phyloP scores from a whole-genome alignment of 2,113 vertebrate species.

The Tonatia bakeri region DNA sequence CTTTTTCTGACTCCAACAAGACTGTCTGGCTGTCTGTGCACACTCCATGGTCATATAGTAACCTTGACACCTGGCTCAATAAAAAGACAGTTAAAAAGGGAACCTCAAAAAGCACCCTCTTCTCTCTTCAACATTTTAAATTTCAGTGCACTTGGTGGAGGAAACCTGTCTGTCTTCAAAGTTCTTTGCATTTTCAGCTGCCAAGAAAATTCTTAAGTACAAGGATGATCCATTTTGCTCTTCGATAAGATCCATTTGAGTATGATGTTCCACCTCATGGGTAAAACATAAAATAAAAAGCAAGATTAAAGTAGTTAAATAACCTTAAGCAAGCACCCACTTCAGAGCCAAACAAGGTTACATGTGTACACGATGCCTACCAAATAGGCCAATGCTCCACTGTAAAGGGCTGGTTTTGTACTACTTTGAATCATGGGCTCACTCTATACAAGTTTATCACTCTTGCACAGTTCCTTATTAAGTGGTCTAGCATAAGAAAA shows the following conservation, averaged over 20 bases:
- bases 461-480: background rate
- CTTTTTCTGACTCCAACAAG: slow-evolving; percentile 1
- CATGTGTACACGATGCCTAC: background rate
- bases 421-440: no score
- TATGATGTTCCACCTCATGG: background rate
- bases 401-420: background rate
- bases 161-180: background rate
- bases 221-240: background rate
- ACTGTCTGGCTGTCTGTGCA: background rate
- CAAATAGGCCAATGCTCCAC: background rate
- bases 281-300: background rate
- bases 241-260: background rate
- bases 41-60: background rate
- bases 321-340: background rate
- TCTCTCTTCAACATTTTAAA: slow-evolving; percentile 9
- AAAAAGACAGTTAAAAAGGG: slow-evolving; percentile 24
- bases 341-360: background rate
- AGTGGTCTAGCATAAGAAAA: background rate
- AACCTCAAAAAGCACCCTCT: background rate
- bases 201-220: slow-evolving; percentile 1
- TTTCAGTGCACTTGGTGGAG: background rate
- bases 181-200: background rate
- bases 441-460: background rate
- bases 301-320: background rate
- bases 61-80: background rate